A percentile compares a stretch with the other conserved stretches of the same genome.
Evolutionary conservation across 30 jellyfish, hydroid and myxozoan genomes (phyloP).

Genomic region (Hydractinia symbiolongicarpus): DNA sequence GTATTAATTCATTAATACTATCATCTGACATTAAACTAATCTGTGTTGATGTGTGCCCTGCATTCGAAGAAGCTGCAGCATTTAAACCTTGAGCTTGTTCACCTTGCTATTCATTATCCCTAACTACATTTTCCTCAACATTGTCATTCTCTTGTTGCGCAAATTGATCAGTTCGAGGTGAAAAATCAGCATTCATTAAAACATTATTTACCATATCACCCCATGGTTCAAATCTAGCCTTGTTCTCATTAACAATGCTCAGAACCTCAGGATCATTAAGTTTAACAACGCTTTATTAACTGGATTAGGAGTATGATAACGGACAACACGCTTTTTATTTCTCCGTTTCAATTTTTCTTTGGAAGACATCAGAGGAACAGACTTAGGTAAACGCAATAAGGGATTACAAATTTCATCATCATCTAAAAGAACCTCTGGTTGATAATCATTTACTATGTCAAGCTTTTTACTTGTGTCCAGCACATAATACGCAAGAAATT

Average conservation of each 20-base stretch:
- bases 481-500: constrained; percentile 2
- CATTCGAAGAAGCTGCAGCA: background rate
- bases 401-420: too few relatives aligned
- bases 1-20: background rate
- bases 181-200: constrained; percentile 9
- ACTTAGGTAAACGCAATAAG: background rate
- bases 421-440: background rate
- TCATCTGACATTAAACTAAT: background rate
- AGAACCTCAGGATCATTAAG: background rate
- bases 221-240: constrained; percentile 1
- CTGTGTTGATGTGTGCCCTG: background rate
- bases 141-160: background rate
- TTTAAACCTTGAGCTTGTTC: background rate
- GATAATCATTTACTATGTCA: background rate
- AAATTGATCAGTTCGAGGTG: background rate
- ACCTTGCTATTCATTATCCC: background rate
- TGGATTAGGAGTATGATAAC: constrained; percentile 3
- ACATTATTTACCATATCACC: background rate
- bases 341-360: background rate
- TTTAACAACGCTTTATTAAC: background rate
- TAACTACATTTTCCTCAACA: background rate
- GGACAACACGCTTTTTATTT: background rate
- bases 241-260: background rate
- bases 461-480: constrained; percentile 7
- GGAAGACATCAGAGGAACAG: background rate